Evolutionary conservation across 1,140 invertebrate species (phyloP).

Genomic region (Drosophila funebris): DNA sequence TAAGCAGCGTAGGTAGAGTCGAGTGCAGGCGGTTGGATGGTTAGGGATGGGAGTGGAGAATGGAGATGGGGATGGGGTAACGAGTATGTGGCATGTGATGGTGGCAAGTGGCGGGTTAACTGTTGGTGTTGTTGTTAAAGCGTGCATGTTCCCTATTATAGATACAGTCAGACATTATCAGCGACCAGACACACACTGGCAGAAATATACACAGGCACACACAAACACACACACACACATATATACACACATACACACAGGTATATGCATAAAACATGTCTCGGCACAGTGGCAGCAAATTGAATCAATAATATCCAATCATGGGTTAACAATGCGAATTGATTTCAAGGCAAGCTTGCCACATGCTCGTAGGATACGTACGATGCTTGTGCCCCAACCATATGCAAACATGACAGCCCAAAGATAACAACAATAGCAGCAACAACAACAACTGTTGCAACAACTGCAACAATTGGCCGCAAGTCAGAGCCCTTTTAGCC

Average conservation of each 20-base stretch:
- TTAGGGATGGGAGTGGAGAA: background rate
- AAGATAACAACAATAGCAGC: slow-evolving; percentile 50
- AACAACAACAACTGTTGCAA: slow-evolving; percentile 23
- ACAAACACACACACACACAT: slow-evolving; percentile 28
- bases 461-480: slow-evolving; percentile 32
- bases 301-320: slow-evolving; percentile 83
- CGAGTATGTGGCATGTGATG: slow-evolving; percentile 2
- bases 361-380: slow-evolving; percentile 1
- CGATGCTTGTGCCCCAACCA: slow-evolving; percentile 23
- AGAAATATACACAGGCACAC: background rate
- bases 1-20: slow-evolving; percentile 47
- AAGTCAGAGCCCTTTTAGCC: slow-evolving; percentile 3
- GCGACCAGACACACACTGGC: slow-evolving; percentile 27
- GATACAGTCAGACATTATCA: slow-evolving; percentile 68
- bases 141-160: slow-evolving; percentile 72
- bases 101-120: background rate
- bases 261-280: slow-evolving; percentile 77
- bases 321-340: slow-evolving; percentile 83
- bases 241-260: background rate
- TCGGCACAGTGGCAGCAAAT: slow-evolving; percentile 76
- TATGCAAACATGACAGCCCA: slow-evolving; percentile 59
- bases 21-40: background rate
- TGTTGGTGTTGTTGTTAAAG: slow-evolving; percentile 50
- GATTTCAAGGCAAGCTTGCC: slow-evolving; percentile 77
- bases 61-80: background rate